Conservation (phyloP, 1,140 invertebrate species). For the Penaeus indicus region DNA sequence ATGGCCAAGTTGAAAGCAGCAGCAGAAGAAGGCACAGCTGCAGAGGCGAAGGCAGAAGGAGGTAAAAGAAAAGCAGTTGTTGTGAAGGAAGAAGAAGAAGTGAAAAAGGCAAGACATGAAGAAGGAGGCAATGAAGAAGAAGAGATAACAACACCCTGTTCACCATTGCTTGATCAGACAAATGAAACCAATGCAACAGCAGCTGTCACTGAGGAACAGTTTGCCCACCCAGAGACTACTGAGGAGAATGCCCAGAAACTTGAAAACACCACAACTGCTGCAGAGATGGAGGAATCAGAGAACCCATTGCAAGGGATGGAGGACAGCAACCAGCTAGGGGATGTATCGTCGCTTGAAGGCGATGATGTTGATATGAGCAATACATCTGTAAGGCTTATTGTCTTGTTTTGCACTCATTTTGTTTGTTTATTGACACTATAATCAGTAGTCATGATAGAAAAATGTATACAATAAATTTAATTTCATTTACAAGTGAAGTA, state of each 20-base stretch:
- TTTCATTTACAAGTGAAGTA: too few species aligned
- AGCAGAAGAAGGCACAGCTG: background rate
- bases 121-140: background rate
- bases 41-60: background rate
- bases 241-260: too few species aligned
- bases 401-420: too few species aligned
- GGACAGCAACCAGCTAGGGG: slow-evolving; percentile 26
- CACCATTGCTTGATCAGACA: background rate
- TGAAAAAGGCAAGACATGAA: slow-evolving; percentile 21
- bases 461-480: too few species aligned
- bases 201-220: too few species aligned
- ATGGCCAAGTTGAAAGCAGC: too few species aligned
- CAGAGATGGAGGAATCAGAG: background rate
- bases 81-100: slow-evolving; percentile 23
- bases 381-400: slow-evolving; percentile 16
- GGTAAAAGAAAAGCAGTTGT: background rate
- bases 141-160: background rate
- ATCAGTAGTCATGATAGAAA: too few species aligned
- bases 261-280: too few species aligned
- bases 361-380: slow-evolving; percentile 58
- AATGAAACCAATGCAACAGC: too few species aligned
- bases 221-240: too few species aligned
- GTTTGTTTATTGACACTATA: too few species aligned
- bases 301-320: slow-evolving; percentile 21
- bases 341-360: slow-evolving; percentile 50